Evolutionary conservation across 2,113 vertebrate species (phyloP), one percentile per base, ranked within the genome.

Genomic region (Prietella phreatophila): DNA sequence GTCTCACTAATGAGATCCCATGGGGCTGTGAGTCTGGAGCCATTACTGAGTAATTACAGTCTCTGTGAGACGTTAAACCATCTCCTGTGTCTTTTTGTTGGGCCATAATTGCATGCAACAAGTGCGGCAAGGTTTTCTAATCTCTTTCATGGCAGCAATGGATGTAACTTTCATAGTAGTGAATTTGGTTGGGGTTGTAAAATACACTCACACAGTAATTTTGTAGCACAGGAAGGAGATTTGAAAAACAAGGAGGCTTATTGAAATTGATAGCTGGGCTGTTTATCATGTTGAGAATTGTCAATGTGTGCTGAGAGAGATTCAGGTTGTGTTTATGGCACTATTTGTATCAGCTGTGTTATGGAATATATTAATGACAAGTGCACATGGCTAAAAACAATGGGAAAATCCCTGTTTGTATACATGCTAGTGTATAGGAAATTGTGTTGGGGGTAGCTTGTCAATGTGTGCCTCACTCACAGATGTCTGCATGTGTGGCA

Each of bases 1-100:
- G 94, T 95, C 94, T 92, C 95, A 88, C 91, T 98, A 97, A 97
- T 98, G 95, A 97, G 97, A 93, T 97, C 97, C 96, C 96, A 63
- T 91, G 97, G 96, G 97, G 97, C 94, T 67, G 88, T 90, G 91
- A 71, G 93, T 95, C 95, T 95, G 93, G 92, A 95, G 94, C 94
- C 95, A 95, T 96, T 96, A 96, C 94, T 94, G 96, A 95, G 96
- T 96, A 96, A 96, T 96, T 96, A 93, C 91, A 90, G 92, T 76
- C 93, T 95, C 93, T 94, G 93, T 94, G 95, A 96, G 96, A 96
- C 96, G 95, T 96, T 96, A 96, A 97, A 96, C 96, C 95, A 94
- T 95, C 93, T 90, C 89, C 69, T 91, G 93, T 95, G 93, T 91
- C 94, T 95, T 96, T 95, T 95, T 88, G 65, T 96, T 94, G 95